Conservation (phyloP, 2,888 invertebrate species). For the Drosophila leonis region DNA sequence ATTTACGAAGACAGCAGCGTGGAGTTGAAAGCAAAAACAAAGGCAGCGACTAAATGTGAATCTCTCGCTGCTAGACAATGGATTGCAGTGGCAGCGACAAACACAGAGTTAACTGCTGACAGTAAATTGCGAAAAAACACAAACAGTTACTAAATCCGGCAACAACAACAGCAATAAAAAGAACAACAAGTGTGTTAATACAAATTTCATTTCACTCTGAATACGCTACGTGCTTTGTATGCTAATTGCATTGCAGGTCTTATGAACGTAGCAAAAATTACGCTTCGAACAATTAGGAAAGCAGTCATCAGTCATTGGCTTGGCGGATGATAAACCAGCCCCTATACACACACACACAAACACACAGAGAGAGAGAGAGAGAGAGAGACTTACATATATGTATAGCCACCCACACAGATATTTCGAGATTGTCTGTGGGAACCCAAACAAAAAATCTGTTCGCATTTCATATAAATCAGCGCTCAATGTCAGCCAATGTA, state of each 20-base stretch:
- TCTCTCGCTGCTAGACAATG: conserved; percentile 22
- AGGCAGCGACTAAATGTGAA: conserved; percentile 14
- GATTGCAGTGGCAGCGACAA: conserved; percentile 2
- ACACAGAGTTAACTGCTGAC: conserved; percentile 16
- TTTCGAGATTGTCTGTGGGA: conserved; percentile 59
- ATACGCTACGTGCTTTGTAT: conserved; percentile 72
- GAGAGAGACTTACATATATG: not conserved
- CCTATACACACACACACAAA: conserved; percentile 8
- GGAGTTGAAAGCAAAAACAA: not conserved
- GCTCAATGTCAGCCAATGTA: conserved; percentile 70
- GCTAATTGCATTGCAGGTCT: conserved; percentile 61
- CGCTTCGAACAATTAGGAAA: conserved; percentile 59
- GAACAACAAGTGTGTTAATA: conserved; percentile 58
- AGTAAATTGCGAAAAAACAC: conserved; percentile 17
- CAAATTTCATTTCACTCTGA: conserved; percentile 64
- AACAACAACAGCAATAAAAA: conserved; percentile 15
- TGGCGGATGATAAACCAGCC: conserved; percentile 36
- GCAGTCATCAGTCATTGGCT: conserved; percentile 61
- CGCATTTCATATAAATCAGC: conserved; percentile 72
- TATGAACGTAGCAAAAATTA: conserved; percentile 27
- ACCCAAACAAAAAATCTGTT: conserved; percentile 44
- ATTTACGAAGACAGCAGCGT: conserved; percentile 18
- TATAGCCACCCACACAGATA: not conserved
- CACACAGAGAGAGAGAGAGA: not conserved
- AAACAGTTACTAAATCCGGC: conserved; percentile 33